Evolutionary conservation across 1,140 invertebrate genomes (phyloP).

Genomic region (Drosophila arawakana): DNA sequence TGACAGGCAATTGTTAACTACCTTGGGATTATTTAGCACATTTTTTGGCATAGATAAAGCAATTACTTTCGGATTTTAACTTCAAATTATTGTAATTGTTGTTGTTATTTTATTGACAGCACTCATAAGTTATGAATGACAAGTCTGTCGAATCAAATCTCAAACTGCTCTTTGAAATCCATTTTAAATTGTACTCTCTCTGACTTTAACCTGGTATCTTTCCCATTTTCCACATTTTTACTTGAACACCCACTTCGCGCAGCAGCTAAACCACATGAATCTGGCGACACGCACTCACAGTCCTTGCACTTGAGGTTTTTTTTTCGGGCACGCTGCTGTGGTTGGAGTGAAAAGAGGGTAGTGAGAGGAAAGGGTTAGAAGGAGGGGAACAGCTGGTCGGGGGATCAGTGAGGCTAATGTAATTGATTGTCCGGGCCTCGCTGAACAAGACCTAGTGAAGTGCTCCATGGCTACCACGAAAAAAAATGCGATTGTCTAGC

Average conservation of each 20-base stretch:
- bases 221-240: neutral
- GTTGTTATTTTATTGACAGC: neutral
- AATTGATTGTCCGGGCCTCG: conserved; percentile 67
- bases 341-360: neutral
- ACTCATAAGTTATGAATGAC: neutral
- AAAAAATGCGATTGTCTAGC: conserved; percentile 38
- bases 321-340: conserved; percentile 25
- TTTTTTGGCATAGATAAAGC: conserved; percentile 55
- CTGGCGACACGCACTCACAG: conserved; percentile 34
- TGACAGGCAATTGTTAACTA: conserved; percentile 23
- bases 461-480: conserved; percentile 32
- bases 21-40: conserved; percentile 64
- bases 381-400: neutral
- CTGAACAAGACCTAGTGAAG: conserved; percentile 38
- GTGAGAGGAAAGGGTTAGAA: too few relatives aligned
- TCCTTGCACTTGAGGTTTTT: neutral
- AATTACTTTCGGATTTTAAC: conserved; percentile 14
- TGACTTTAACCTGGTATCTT: conserved; percentile 3
- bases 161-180: conserved; percentile 35
- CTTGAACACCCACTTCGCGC: neutral
- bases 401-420: conserved; percentile 56
- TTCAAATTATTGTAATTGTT: neutral
- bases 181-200: conserved; percentile 43
- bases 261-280: conserved; percentile 23
- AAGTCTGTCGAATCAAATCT: neutral